Evolutionary conservation across 2,888 invertebrate species (phyloP), one percentile per base, ranked within the genome.

Genomic region (Poecilobothrus nobilitatus): DNA sequence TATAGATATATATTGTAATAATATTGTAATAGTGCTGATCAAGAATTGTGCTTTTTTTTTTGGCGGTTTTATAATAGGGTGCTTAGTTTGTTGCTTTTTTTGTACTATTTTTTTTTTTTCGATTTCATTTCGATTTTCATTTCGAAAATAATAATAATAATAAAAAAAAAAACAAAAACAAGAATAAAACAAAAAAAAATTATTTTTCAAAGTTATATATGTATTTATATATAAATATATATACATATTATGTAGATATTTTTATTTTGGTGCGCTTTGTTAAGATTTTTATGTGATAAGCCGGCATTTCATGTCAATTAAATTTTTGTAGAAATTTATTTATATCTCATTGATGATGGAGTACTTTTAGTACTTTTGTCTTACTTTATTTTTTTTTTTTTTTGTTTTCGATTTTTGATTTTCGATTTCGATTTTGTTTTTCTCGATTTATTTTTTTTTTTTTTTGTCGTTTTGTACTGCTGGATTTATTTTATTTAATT

Each of bases 241-340:
- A 15, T 34, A 34, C 34, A 34, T 34, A 15, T 44, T 44, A 12
- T 44, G 3, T 53, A 18, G 7, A 15, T 53, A 18, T 53, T 12
- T 53, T 53, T 12, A 15, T 53, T 53, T 53, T 53, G 15, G 53
- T 53, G 53, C 53, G 53, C 53, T 53, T 53, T 53, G 53, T 53
- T 53, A 53, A 53, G 53, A 53, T 53, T 53, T 53, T 53, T 18
- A 53, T 53, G 18, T 53, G 53, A 53, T 53, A 53, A 53, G 53
- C 53, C 53, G 53, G 53, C 53, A 53, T 53, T 53, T 53, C 53
- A 53, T 53, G 53, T 53, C 53, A 53, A 53, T 53, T 53, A 53
- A 53, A 53, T 53, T 53, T 53, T 53, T 53, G 53, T 53, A 53
- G 53, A 53, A 53, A 53, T 53, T 53, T 53, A 53, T 53, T 53